Evolutionary conservation across 2,113 vertebrate genomes (phyloP).

Genomic region (Sinocyclocheilus anshuiensis): DNA sequence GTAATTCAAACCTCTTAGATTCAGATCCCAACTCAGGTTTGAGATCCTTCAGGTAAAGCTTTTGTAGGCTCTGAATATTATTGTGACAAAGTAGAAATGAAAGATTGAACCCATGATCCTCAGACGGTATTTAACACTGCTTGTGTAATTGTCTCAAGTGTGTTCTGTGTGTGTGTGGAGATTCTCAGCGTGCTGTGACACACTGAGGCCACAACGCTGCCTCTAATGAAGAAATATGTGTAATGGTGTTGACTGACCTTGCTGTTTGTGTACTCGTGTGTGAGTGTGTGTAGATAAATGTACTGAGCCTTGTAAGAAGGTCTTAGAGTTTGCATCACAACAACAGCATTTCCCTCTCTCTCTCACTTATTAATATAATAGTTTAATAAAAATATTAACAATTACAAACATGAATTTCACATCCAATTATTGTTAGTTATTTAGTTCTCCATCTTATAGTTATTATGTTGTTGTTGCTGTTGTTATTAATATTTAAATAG

Average conservation of each 20-base stretch:
- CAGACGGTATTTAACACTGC: not conserved
- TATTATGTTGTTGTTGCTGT: no score
- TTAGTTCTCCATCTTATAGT: no score
- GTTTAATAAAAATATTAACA: not conserved
- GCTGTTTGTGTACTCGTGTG: slow-evolving; percentile 36
- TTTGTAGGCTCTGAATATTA: not conserved
- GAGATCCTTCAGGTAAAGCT: not conserved
- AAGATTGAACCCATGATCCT: not conserved
- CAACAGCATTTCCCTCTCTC: not conserved
- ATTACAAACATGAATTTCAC: not conserved
- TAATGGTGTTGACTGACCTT: slow-evolving; percentile 51
- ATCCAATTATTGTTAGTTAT: no score
- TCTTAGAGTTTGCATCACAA: slow-evolving; percentile 45
- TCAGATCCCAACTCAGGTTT: not conserved
- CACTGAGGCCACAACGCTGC: slow-evolving; percentile 31
- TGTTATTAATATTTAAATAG: not conserved
- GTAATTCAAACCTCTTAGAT: slow-evolving; percentile 19
- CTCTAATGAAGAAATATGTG: slow-evolving; percentile 56
- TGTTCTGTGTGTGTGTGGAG: not conserved
- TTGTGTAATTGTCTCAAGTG: not conserved
- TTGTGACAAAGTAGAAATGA: not conserved
- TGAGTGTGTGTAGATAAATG: slow-evolving; percentile 45
- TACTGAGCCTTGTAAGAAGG: slow-evolving; percentile 54
- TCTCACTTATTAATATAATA: not conserved
- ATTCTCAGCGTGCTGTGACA: not conserved